Evolutionary conservation across 2,797 vertebrate species (phyloP).

Genomic region (Sternotherus odoratus): DNA sequence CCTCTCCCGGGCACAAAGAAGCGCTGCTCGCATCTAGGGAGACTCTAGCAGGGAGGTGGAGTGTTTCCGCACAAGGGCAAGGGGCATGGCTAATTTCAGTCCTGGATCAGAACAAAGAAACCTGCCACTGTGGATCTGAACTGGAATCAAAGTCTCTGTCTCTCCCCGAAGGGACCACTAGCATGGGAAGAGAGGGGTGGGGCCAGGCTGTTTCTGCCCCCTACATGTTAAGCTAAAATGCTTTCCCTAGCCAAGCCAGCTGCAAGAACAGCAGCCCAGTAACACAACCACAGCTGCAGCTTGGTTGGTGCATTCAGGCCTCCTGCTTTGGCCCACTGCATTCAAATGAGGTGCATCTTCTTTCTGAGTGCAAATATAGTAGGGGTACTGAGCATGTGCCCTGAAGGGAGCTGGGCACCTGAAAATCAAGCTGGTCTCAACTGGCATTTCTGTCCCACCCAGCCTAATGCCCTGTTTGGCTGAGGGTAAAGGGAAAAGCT

Average conservation of each 20-base stretch:
- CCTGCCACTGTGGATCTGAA: neutral
- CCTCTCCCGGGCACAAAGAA: neutral
- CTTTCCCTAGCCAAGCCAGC: neutral
- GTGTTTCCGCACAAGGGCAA: neutral
- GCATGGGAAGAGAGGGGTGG: neutral
- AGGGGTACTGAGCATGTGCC: neutral
- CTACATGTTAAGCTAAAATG: neutral
- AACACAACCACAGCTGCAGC: neutral
- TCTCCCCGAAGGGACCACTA: neutral
- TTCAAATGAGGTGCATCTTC: neutral
- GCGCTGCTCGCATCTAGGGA: neutral
- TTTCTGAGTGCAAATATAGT: neutral
- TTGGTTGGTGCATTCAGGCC: neutral
- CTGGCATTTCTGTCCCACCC: neutral
- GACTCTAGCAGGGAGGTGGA: neutral
- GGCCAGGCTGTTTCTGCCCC: neutral
- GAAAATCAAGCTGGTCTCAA: neutral
- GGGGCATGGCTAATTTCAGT: neutral
- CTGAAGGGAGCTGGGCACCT: neutral
- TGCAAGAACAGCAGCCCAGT: neutral
- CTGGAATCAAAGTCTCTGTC: neutral
- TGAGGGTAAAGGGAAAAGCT: neutral
- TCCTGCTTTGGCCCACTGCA: neutral
- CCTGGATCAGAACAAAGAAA: neutral
- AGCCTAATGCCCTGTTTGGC: neutral